phyloP scores from a whole-genome alignment of 1,140 invertebrate species.

The Copidosoma floridanum region DNA sequence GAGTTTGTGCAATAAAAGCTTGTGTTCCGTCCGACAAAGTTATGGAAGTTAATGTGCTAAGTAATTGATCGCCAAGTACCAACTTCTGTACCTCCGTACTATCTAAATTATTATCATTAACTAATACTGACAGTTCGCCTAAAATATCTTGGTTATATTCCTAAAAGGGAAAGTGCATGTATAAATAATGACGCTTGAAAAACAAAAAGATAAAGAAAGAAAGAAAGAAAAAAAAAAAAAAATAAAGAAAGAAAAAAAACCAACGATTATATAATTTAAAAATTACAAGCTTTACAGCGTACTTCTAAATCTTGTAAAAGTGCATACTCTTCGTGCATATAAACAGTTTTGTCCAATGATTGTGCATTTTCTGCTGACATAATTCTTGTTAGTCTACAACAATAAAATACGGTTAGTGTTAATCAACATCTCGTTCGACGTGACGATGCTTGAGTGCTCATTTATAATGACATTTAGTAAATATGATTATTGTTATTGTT shows the following conservation, averaged over 20 bases:
- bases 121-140: slow-evolving; percentile 43
- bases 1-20: slow-evolving; percentile 44
- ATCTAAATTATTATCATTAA: slow-evolving; percentile 36
- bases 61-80: slow-evolving; percentile 41
- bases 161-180: slow-evolving; percentile 27
- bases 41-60: slow-evolving; percentile 43
- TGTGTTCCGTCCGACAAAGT: slow-evolving; percentile 49
- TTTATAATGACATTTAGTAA: too few relatives aligned
- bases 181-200: too few relatives aligned
- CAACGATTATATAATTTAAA: too few relatives aligned
- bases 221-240: too few relatives aligned
- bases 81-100: slow-evolving; percentile 38
- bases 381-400: slow-evolving; percentile 31
- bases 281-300: slow-evolving; percentile 4
- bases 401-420: slow-evolving; percentile 2
- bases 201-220: too few relatives aligned
- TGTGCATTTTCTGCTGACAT: slow-evolving; percentile 44
- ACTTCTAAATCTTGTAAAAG: slow-evolving; percentile 35
- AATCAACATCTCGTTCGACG: too few relatives aligned
- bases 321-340: slow-evolving; percentile 32
- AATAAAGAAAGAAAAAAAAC: too few relatives aligned
- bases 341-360: slow-evolving; percentile 29
- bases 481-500: too few relatives aligned
- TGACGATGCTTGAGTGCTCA: too few relatives aligned
- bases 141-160: slow-evolving; percentile 38